Evolutionary conservation across 1,140 invertebrate species (phyloP).

Genomic region (Teleopsis dalmanni): DNA sequence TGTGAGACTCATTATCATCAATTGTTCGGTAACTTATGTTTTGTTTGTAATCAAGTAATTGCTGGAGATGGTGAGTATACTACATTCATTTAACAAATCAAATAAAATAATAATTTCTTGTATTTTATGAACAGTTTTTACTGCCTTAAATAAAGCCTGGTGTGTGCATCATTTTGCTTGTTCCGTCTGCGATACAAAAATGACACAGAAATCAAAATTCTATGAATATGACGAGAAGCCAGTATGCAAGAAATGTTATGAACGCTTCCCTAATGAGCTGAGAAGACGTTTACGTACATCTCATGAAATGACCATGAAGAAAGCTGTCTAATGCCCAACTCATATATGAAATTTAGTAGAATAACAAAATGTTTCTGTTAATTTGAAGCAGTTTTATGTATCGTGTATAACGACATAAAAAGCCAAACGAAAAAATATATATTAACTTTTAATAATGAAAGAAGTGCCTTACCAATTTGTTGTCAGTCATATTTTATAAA

Average conservation of each 20-base stretch:
- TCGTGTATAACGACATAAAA: background rate
- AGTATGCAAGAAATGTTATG: conserved; percentile 97
- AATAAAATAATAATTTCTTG: background rate
- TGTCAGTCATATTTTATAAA: too few relatives aligned
- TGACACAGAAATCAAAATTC: conserved; percentile 98
- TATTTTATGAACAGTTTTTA: conserved; percentile 74
- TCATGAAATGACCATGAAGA: conserved; percentile 59
- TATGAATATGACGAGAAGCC: conserved; percentile 98
- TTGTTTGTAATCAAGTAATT: conserved; percentile 98
- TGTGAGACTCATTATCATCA: conserved; percentile 99
- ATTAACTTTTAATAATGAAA: too few relatives aligned
- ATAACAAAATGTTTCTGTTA: too few relatives aligned
- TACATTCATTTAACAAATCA: conserved; percentile 4
- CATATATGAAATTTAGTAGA: background rate
- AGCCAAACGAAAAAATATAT: background rate
- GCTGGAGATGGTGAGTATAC: conserved; percentile 80
- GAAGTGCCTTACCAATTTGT: too few relatives aligned
- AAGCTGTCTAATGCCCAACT: conserved; percentile 21
- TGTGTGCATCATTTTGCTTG: conserved; percentile 99
- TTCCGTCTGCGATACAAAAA: conserved; percentile 92
- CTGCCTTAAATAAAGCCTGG: conserved; percentile 98
- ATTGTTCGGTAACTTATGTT: conserved; percentile 97
- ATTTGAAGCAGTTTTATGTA: too few relatives aligned
- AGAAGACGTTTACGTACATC: conserved; percentile 76
- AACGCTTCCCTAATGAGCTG: conserved; percentile 91